Conservation (phyloP, 1,140 invertebrate species). For the Trypoxylus dichotomus region DNA sequence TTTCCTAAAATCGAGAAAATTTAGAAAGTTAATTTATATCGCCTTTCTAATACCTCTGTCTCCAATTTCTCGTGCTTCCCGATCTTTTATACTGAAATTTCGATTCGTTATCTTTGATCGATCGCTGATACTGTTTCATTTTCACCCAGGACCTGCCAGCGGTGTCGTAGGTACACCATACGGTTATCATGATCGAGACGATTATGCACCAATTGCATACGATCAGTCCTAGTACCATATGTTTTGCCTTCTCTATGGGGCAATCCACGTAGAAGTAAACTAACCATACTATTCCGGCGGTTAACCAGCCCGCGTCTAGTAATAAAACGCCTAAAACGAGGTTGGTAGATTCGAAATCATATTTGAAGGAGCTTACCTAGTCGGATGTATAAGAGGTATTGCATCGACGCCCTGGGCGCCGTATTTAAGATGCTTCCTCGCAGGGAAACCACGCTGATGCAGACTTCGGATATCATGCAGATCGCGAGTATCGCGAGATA, state of each 20-base stretch:
- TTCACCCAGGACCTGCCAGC: conserved; percentile 91
- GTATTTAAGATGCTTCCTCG: conserved; percentile 82
- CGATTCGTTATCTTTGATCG: conserved; percentile 74
- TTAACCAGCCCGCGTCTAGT: conserved; percentile 76
- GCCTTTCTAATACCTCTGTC: conserved; percentile 70
- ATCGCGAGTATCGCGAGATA: conserved; percentile 68
- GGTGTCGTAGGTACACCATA: conserved; percentile 87
- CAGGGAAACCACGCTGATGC: conserved; percentile 75
- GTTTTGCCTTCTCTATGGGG: conserved; percentile 69
- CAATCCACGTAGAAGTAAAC: conserved; percentile 70
- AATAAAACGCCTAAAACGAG: conserved; percentile 68
- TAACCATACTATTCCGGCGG: conserved; percentile 76
- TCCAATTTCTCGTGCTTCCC: conserved; percentile 83
- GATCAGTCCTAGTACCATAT: conserved; percentile 77
- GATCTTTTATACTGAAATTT: conserved; percentile 77
- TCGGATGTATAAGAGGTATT: conserved; percentile 80
- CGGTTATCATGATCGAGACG: conserved; percentile 72
- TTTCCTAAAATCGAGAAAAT: conserved; percentile 64
- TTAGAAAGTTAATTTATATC: conserved; percentile 39
- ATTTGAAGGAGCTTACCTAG: conserved; percentile 65
- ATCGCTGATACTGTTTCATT: conserved; percentile 88
- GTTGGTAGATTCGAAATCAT: not conserved
- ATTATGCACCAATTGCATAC: conserved; percentile 80
- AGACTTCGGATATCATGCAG: conserved; percentile 71
- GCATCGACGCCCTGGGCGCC: conserved; percentile 71